Conservation (phyloP, 2,888 invertebrate genomes). For the Acholoe squamosa region DNA sequence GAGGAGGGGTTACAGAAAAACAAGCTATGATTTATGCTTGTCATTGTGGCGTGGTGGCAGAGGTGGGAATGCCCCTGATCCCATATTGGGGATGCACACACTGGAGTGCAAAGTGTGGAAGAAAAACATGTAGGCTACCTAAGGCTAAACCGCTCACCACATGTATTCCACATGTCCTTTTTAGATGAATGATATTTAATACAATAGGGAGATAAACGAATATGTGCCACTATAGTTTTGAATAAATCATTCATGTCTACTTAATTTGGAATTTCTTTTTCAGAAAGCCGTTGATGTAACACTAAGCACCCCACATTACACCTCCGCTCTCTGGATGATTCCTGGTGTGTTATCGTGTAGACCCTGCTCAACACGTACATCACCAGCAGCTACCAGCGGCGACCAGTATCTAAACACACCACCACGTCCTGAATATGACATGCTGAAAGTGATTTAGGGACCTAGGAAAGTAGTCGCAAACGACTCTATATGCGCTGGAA, state of each 20-base stretch:
- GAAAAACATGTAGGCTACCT: neutral
- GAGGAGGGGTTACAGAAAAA: neutral
- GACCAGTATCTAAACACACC: neutral
- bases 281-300: neutral
- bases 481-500: too few relatives aligned
- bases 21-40: constrained; percentile 3
- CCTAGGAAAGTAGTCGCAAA: too few relatives aligned
- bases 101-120: neutral
- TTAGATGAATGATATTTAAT: too few relatives aligned
- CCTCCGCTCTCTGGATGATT: neutral
- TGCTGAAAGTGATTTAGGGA: neutral
- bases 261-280: too few relatives aligned
- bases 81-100: neutral
- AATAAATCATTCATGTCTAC: too few relatives aligned
- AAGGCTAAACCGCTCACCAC: too few relatives aligned
- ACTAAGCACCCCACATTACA: neutral
- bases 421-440: neutral
- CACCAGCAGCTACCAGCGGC: constrained; percentile 12
- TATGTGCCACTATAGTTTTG: too few relatives aligned
- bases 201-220: too few relatives aligned
- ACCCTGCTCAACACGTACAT: constrained; percentile 11
- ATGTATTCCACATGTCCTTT: too few relatives aligned
- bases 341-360: neutral
- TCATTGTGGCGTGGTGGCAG: constrained; percentile 18
- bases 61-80: neutral